These are phyloP conservation scores for Oenanthe melanoleuca DNA, from an alignment of 2,113 vertebrate species.

Conservation along the genomic window DNA sequence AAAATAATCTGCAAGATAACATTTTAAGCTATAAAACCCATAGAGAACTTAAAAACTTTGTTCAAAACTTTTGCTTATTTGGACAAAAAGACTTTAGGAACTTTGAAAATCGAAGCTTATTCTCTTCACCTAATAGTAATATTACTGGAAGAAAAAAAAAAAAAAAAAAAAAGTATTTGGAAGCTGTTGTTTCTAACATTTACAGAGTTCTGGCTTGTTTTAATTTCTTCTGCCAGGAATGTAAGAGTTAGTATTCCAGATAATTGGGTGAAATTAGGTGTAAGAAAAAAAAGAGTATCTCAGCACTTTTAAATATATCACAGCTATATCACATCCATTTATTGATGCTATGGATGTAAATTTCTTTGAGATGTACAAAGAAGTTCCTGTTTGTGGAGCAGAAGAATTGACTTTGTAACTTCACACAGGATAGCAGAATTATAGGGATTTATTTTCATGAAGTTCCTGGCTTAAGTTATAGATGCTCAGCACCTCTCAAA, in stretches of 20 bases:
- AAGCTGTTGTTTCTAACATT: neutral
- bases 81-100: neutral
- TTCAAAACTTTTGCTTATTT: neutral
- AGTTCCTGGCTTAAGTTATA: neutral
- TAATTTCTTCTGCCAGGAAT: neutral
- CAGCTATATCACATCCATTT: neutral
- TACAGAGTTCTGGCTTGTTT: neutral
- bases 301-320: neutral
- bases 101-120: neutral
- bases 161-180: neutral
- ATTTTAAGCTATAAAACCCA: neutral
- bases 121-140: neutral
- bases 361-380: neutral
- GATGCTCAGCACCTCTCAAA: neutral
- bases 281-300: neutral
- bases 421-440: neutral
- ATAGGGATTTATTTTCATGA: neutral
- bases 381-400: neutral
- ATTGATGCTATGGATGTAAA: neutral
- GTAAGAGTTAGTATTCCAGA: neutral
- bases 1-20: neutral
- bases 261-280: neutral
- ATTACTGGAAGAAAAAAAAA: neutral
- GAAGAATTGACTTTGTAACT: neutral
- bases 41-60: neutral